phyloP scores from a whole-genome alignment of 1,140 invertebrate species.

The Myzus persicae region DNA sequence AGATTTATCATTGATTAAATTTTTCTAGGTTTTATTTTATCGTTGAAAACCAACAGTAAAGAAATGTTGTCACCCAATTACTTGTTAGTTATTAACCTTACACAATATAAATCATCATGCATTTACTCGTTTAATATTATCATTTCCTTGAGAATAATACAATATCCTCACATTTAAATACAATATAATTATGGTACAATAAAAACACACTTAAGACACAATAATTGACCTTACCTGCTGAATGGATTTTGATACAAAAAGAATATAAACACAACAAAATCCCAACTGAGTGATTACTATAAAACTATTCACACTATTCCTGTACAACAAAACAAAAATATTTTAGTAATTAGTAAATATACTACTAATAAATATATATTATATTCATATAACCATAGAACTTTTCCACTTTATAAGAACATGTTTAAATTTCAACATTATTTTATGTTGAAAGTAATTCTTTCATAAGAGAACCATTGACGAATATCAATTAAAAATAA shows the following conservation, averaged over 20 bases:
- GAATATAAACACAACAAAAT: conserved; percentile 97
- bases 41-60: not conserved
- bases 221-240: conserved; percentile 59
- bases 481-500: no score
- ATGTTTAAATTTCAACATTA: not conserved
- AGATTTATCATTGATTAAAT: not conserved
- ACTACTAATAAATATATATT: not conserved
- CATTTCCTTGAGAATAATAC: no score
- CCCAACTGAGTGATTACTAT: conserved; percentile 93
- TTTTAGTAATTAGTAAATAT: not conserved
- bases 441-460: not conserved
- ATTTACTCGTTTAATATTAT: not conserved
- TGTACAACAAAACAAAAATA: conserved; percentile 55
- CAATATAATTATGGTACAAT: not conserved
- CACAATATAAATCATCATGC: not conserved
- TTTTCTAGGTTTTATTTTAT: not conserved
- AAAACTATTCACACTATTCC: conserved; percentile 77
- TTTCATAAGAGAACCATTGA: not conserved
- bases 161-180: not conserved
- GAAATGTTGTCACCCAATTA: not conserved
- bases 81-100: not conserved
- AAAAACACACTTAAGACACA: conserved; percentile 15
- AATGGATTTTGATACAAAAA: conserved; percentile 78
- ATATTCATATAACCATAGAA: not conserved
- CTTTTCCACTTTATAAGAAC: not conserved